Base-by-base conservation (phyloP, 1,140 invertebrate species). In the Bombus breviceps region DNA sequence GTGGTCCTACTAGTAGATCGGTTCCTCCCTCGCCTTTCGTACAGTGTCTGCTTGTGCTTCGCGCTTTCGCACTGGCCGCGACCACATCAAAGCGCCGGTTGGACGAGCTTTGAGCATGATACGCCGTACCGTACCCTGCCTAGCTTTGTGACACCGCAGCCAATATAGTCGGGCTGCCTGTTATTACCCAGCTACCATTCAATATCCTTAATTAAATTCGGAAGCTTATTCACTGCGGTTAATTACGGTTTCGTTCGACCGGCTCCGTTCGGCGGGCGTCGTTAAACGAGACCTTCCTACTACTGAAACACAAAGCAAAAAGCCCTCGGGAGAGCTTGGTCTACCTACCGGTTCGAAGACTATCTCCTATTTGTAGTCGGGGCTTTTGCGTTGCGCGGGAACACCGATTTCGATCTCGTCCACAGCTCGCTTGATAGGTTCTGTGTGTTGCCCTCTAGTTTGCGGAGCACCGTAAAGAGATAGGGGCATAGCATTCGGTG, bases 141-240 rank as follows among this genome's bases (percentile, higher is more conserved):
- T 92, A 93, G 93, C 94, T 94, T 94, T 93, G 93, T 94, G 93
- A 94, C 94, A 94, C 93, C 93, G 92, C 93, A 94, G 92, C 93
- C 94, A 95, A 95, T 95, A 95, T 94, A 93, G 93, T 93, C 91
- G 79, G 79, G 88, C 85, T 59, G 92, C 91, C 92, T 93, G 93
- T 95, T 95, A 95, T 95, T 94, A 94, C 93, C 92, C 90, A 88
- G 92, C 93, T 93, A 93, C 94, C 91, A 94, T 95, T 95, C 94
- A 94, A 95, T 95, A 95, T 95, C 93, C 94, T 95, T 95, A 95
- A 95, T 95, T 95, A 95, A 95, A 95, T 95, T 95, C 93, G 93
- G 93, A 94, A 94, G 93, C 94, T 95, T 95, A 94, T 95, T 95
- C 94, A 94, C 93, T 94, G 94, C 90, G 93, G 94, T 95, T 95